Conservation (phyloP, 2,113 vertebrate genomes). For the Saguinus imperator region DNA sequence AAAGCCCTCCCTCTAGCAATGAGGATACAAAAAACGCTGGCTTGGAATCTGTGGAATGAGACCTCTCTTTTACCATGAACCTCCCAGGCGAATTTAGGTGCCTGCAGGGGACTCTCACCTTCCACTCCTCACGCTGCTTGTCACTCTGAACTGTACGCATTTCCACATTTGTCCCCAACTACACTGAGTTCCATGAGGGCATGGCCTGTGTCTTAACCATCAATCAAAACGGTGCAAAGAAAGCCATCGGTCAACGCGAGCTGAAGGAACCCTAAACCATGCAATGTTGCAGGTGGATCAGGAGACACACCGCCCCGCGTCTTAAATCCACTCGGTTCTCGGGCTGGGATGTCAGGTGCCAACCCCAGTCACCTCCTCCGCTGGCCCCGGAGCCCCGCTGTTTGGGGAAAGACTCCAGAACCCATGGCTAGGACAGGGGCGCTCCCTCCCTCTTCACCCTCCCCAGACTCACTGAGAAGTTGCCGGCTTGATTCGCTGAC, state of each 20-base stretch:
- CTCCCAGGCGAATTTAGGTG: neutral
- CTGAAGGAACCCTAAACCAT: neutral
- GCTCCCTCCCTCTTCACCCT: neutral
- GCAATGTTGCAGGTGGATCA: neutral
- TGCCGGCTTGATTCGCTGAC: constrained; percentile 87
- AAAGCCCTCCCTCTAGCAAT: neutral
- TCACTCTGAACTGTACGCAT: neutral
- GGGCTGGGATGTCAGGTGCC: neutral
- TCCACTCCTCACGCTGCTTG: accelerated
- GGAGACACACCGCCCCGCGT: neutral
- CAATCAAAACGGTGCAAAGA: neutral
- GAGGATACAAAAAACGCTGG: neutral
- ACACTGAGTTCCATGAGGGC: neutral
- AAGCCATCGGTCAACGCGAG: neutral
- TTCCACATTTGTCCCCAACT: neutral
- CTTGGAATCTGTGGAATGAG: neutral
- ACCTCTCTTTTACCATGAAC: neutral
- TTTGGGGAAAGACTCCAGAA: neutral
- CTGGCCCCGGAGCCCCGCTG: neutral
- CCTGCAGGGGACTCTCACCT: accelerated
- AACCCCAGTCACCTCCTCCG: accelerated
- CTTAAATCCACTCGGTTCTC: neutral
- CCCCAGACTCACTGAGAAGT: constrained; percentile 87
- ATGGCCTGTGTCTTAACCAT: neutral
- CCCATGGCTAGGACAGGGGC: neutral